phyloP scores from a whole-genome alignment of 2,797 vertebrate genomes.

The Enteromius viviparus region DNA sequence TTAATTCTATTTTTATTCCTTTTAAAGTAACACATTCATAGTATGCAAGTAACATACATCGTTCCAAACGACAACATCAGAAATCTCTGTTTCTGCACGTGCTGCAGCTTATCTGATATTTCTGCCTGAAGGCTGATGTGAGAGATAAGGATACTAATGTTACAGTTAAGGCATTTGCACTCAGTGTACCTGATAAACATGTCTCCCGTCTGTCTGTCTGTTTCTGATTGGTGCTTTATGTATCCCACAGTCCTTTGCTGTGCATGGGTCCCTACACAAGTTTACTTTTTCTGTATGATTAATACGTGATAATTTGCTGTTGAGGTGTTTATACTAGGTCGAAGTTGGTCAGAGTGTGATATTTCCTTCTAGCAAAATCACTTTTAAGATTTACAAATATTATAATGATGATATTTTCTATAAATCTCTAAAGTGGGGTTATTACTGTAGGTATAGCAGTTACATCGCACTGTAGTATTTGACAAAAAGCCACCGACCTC shows the following conservation, averaged over 20 bases:
- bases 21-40: background rate
- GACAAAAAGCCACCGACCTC: background rate
- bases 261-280: too few relatives aligned
- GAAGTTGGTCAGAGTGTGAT: background rate
- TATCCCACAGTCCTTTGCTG: background rate
- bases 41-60: background rate
- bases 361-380: constrained; percentile 6
- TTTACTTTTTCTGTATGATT: background rate
- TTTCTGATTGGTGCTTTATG: background rate
- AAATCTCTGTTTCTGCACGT: background rate
- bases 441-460: background rate
- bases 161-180: background rate
- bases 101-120: background rate
- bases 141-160: background rate
- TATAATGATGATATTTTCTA: constrained; percentile 9
- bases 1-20: background rate
- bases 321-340: background rate
- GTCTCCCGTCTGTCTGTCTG: background rate
- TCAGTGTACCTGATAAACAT: background rate
- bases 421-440: constrained; percentile 14
- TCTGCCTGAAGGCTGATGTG: background rate
- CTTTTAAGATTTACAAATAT: constrained; percentile 23
- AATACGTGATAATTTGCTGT: background rate
- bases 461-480: background rate
- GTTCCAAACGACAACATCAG: background rate